phyloP scores from a whole-genome alignment of 2,797 vertebrate species.

The Peromyscus melanophrys region DNA sequence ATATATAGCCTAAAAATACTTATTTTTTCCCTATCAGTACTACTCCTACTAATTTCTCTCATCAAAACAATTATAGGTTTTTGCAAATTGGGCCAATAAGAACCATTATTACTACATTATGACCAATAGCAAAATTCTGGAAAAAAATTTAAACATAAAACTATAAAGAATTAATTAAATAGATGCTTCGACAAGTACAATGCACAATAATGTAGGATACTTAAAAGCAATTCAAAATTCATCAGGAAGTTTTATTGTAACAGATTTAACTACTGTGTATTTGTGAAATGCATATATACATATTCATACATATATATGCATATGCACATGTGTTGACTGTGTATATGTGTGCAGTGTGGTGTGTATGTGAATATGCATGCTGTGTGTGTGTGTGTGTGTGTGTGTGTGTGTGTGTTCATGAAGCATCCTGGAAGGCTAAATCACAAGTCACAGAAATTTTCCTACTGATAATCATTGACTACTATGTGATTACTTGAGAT shows the following conservation, averaged over 20 bases:
- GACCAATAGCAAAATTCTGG: neutral
- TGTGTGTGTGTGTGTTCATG: neutral
- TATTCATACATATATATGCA: neutral
- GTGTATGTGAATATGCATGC: neutral
- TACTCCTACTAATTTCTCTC: slow-evolving; percentile 28
- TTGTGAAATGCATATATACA: neutral
- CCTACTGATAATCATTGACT: neutral
- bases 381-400: neutral
- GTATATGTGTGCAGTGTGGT: neutral
- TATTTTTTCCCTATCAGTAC: neutral
- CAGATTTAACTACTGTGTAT: neutral
- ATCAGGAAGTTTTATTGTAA: neutral
- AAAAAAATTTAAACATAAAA: neutral
- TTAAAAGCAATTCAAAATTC: neutral
- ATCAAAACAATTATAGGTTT: slow-evolving; percentile 6
- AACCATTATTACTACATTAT: neutral
- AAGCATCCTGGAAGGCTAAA: neutral
- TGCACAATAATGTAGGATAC: neutral
- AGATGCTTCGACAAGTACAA: neutral
- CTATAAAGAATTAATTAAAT: slow-evolving; percentile 59
- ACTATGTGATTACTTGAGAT: neutral
- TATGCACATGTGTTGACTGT: neutral
- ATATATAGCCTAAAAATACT: slow-evolving; percentile 5
- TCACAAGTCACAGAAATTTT: neutral
- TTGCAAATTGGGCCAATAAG: neutral